Evolutionary conservation across 2,113 vertebrate genomes (phyloP).

Genomic region (Calidris pugnax): DNA sequence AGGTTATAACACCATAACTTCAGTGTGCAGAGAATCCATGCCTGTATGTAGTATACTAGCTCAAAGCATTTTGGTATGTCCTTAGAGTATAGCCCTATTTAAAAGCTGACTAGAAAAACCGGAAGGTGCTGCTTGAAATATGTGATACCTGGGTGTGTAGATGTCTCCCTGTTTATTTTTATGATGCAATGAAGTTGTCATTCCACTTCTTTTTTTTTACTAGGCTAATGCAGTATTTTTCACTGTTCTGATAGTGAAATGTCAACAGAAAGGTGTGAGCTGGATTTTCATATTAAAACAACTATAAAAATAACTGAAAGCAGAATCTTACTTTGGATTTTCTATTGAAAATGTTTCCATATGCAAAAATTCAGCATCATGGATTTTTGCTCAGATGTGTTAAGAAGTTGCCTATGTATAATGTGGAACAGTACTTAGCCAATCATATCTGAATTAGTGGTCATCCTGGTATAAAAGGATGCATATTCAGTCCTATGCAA

Average conservation of each 20-base stretch:
- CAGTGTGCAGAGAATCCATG: neutral
- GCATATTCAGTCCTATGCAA: neutral
- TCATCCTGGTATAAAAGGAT: neutral
- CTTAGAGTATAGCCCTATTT: neutral
- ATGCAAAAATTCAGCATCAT: neutral
- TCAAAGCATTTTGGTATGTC: neutral
- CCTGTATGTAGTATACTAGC: neutral
- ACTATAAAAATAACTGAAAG: neutral
- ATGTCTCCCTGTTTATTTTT: conserved; percentile 20
- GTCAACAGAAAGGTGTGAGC: neutral
- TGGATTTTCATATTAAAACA: neutral
- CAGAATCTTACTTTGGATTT: neutral
- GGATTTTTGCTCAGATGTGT: neutral
- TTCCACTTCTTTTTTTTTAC: neutral
- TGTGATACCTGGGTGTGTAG: conserved; percentile 44
- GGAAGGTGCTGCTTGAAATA: conserved; percentile 41
- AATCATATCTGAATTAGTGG: neutral
- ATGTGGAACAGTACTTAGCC: neutral
- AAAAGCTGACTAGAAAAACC: conserved; percentile 57
- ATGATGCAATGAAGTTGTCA: conserved; percentile 10
- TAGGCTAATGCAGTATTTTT: neutral
- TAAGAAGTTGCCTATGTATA: neutral
- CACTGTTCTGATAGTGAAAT: neutral
- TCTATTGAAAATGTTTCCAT: neutral
- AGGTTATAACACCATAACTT: neutral